Evolutionary conservation across 1,140 invertebrate genomes (phyloP).

Genomic region (Nixonia krombeini): DNA sequence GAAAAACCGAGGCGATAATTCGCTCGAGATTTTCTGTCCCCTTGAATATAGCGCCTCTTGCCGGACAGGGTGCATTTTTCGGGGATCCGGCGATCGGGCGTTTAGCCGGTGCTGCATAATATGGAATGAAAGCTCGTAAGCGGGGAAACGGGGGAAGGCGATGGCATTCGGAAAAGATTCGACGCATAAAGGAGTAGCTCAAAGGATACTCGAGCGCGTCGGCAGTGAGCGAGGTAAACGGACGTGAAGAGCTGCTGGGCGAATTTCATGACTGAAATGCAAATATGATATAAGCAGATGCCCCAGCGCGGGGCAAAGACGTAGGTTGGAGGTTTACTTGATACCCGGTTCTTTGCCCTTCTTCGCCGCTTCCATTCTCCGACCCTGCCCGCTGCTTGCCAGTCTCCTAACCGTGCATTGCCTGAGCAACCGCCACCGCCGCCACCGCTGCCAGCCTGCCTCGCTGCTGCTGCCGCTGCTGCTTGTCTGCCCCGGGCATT

Average conservation of each 20-base stretch:
- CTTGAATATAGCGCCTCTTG: too few species aligned
- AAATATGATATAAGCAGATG: constrained; percentile 54
- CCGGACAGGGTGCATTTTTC: too few species aligned
- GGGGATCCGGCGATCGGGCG: too few species aligned
- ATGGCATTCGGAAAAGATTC: neutral
- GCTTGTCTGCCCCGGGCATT: constrained; percentile 52
- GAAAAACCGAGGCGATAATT: too few species aligned
- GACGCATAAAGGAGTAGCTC: constrained; percentile 18
- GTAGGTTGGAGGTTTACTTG: constrained; percentile 27
- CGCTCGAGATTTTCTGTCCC: too few species aligned
- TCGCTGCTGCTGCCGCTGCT: constrained; percentile 1
- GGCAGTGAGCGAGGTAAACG: constrained; percentile 41
- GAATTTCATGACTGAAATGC: constrained; percentile 57
- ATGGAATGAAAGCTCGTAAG: neutral
- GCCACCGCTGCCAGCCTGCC: constrained; percentile 2
- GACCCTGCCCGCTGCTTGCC: neutral
- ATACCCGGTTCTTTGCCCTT: constrained; percentile 11
- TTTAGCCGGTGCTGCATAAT: too few species aligned
- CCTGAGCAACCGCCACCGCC: too few species aligned
- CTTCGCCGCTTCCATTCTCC: constrained; percentile 11
- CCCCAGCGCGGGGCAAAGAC: constrained; percentile 30
- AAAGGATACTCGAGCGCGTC: constrained; percentile 31
- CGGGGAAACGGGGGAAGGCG: too few species aligned
- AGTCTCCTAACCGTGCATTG: too few species aligned
- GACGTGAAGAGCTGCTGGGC: constrained; percentile 47